phyloP scores from a whole-genome alignment of 2,113 vertebrate genomes.

The Sinocyclocheilus anshuiensis region DNA sequence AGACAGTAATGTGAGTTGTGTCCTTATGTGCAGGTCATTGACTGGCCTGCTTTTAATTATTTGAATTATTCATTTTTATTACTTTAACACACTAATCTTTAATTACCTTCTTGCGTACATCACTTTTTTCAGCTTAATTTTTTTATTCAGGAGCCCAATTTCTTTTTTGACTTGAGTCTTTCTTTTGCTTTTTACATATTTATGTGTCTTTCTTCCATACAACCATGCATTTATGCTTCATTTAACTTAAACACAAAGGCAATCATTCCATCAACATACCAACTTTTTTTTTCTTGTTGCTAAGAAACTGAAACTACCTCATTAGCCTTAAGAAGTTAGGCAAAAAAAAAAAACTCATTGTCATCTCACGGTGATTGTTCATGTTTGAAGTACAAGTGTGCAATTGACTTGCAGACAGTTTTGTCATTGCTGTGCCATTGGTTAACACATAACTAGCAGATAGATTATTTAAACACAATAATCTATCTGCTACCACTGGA shows the following conservation, averaged over 20 bases:
- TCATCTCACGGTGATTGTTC: no score
- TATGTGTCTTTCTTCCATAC: not conserved
- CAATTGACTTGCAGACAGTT: not conserved
- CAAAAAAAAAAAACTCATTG: not conserved
- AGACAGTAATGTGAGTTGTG: not conserved
- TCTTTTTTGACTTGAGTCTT: not conserved
- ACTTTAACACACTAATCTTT: not conserved
- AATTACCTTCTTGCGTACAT: not conserved
- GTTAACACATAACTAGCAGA: not conserved
- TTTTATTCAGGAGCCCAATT: not conserved
- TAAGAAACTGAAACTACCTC: slow-evolving; percentile 1
- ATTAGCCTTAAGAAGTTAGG: not conserved
- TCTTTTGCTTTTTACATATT: not conserved
- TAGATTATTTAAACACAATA: no score
- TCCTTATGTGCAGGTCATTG: not conserved
- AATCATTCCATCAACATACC: not conserved
- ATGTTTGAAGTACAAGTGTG: no score
- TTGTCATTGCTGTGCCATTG: not conserved
- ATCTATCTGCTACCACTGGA: no score
- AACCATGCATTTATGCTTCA: not conserved
- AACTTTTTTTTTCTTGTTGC: not conserved
- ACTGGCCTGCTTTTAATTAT: not conserved
- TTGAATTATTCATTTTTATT: not conserved
- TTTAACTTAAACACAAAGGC: not conserved
- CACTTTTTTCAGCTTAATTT: no score